Evolutionary conservation across 1,140 invertebrate species (phyloP).

Genomic region (Danaus plexippus): DNA sequence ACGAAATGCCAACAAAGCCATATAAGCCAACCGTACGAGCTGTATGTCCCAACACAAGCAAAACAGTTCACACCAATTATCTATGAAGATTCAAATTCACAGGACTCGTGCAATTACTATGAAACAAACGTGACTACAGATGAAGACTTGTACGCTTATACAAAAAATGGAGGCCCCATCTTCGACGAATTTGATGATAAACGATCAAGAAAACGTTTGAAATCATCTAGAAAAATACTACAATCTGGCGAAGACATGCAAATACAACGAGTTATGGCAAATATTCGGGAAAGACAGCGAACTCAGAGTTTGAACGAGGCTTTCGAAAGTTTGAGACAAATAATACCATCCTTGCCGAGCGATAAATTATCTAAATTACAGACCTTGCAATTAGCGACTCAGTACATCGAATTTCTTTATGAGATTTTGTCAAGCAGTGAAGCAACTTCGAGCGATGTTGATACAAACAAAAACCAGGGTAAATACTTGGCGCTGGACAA

Average conservation of each 20-base stretch:
- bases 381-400: conserved; percentile 93
- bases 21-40: no score
- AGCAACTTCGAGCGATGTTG: conserved; percentile 57
- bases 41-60: no score
- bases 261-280: conserved; percentile 92
- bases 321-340: conserved; percentile 91
- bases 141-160: no score
- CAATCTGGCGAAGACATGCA: conserved; percentile 78
- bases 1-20: no score
- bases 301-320: conserved; percentile 98
- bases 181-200: conserved; percentile 30
- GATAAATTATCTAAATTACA: conserved; percentile 99
- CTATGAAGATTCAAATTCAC: no score
- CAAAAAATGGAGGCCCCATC: no score
- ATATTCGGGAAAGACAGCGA: conserved; percentile 95
- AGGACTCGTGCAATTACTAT: no score
- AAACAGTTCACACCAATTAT: no score
- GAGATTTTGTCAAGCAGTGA: conserved; percentile 79
- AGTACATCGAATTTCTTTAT: conserved; percentile 96
- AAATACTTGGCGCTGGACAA: conserved; percentile 90
- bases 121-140: no score
- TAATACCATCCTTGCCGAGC: conserved; percentile 97
- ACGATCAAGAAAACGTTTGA: conserved; percentile 46
- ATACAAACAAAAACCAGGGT: conserved; percentile 72
- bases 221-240: conserved; percentile 55